Evolutionary conservation across 2,113 vertebrate genomes (phyloP).

Genomic region (Etheostoma spectabile): DNA sequence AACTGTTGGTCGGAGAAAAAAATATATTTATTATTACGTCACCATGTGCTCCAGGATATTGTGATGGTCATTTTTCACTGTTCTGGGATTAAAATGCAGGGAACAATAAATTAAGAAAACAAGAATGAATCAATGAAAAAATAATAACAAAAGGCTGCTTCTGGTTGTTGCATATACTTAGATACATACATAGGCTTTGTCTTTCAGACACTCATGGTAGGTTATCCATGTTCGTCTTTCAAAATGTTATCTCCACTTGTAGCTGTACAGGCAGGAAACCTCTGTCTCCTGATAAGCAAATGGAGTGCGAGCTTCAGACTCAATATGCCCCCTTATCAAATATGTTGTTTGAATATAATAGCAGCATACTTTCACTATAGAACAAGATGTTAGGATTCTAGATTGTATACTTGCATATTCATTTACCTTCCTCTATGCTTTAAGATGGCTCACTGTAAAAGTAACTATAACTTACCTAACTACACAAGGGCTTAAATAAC

Average conservation of each 20-base stretch:
- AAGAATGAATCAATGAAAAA: background rate
- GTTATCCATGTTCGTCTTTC: background rate
- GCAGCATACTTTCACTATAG: constrained; percentile 3
- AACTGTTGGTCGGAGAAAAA: background rate
- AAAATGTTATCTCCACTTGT: constrained; percentile 42
- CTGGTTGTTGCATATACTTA: background rate
- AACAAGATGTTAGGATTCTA: background rate
- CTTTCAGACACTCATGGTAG: background rate
- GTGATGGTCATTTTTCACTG: background rate
- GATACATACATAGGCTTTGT: no score
- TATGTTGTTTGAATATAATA: constrained; percentile 10
- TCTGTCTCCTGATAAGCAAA: constrained; percentile 43
- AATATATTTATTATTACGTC: background rate
- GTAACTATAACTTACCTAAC: background rate
- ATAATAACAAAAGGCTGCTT: background rate
- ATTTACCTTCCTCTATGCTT: background rate
- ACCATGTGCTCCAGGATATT: background rate
- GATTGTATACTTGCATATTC: background rate
- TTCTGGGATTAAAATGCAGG: background rate
- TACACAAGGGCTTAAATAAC: background rate
- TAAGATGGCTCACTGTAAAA: background rate
- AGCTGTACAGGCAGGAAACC: constrained; percentile 24
- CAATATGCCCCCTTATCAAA: constrained; percentile 24
- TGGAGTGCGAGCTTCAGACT: constrained; percentile 16
- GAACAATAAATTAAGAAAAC: no score